phyloP scores from a whole-genome alignment of 2,888 invertebrate genomes.

The Caenorhabditis sinica region DNA sequence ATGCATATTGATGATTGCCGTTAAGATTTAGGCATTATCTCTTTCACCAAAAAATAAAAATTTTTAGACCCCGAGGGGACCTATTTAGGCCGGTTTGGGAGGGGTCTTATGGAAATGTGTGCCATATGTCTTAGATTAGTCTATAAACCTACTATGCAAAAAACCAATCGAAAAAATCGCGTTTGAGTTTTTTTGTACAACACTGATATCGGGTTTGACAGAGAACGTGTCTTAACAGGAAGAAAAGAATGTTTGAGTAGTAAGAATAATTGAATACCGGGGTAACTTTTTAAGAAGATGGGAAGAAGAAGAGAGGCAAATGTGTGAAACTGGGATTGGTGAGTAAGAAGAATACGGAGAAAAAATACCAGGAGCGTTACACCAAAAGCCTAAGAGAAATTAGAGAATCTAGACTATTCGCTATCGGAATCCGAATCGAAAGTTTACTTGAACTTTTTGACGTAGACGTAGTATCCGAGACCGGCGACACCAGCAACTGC shows the following conservation, averaged over 20 bases:
- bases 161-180: too few species aligned
- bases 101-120: too few species aligned
- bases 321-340: constrained; percentile 45
- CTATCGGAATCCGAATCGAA: background rate
- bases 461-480: constrained; percentile 69
- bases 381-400: background rate
- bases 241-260: constrained; percentile 20
- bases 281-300: constrained; percentile 18
- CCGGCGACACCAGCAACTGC: constrained; percentile 69
- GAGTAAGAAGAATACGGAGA: background rate
- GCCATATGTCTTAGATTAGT: too few species aligned
- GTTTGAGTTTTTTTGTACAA: too few species aligned
- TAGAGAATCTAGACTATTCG: constrained; percentile 37
- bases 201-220: too few species aligned
- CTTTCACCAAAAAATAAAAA: too few species aligned
- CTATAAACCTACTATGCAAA: too few species aligned
- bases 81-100: too few species aligned
- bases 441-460: constrained; percentile 60
- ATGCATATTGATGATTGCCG: too few species aligned
- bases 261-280: constrained; percentile 49
- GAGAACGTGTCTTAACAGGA: too few species aligned
- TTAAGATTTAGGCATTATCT: too few species aligned
- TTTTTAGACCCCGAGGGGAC: too few species aligned
- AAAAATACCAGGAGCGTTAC: constrained; percentile 8
- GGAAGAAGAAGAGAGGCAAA: constrained; percentile 11